Conservation (phyloP, 2,888 invertebrate species). For the Sussaba pulchella region DNA sequence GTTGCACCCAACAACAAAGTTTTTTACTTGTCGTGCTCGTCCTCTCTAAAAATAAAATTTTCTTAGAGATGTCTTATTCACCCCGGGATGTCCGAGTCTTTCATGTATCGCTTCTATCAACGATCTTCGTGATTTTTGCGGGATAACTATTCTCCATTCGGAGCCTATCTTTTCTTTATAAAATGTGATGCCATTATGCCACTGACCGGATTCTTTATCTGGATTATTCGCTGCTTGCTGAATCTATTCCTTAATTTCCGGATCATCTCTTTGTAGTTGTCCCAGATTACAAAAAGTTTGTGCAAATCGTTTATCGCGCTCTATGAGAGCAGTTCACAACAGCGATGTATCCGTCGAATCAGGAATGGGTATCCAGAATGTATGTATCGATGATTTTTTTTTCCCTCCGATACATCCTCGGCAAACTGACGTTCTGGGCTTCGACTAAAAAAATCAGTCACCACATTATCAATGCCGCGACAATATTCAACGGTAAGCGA, state of each 20-base stretch:
- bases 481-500: constrained; percentile 35
- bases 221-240: no score
- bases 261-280: not conserved
- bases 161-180: not conserved
- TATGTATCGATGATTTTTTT: not conserved
- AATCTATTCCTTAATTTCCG: not conserved
- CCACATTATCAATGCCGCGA: constrained; percentile 49
- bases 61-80: constrained; percentile 49
- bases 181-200: no score
- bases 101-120: constrained; percentile 50
- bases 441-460: constrained; percentile 51
- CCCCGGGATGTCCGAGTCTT: constrained; percentile 51
- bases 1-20: constrained; percentile 37
- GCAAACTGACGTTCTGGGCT: constrained; percentile 9
- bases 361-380: no score
- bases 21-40: constrained; percentile 23
- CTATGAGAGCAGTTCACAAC: constrained; percentile 8
- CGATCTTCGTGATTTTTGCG: constrained; percentile 5
- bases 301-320: not conserved
- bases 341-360: not conserved
- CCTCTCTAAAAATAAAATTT: constrained; percentile 48
- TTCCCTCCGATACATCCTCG: not conserved
- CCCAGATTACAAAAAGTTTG: not conserved
- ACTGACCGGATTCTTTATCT: no score
- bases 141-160: constrained; percentile 45